Evolutionary conservation across 2,888 invertebrate genomes (phyloP).

Genomic region (Hyles lineata): DNA sequence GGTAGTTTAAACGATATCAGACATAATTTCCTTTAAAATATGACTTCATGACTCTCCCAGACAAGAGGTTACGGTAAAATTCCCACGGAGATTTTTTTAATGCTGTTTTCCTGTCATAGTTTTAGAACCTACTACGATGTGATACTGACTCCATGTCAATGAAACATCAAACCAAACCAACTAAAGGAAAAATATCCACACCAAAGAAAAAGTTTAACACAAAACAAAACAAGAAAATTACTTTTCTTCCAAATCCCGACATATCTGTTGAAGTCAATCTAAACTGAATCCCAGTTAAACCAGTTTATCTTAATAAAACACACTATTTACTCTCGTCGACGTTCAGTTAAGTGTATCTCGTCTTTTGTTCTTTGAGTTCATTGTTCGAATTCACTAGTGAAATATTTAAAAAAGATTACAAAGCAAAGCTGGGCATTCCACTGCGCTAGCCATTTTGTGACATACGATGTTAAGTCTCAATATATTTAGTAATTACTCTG

Average conservation of each 20-base stretch:
- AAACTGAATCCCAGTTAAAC: background rate
- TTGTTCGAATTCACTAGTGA: background rate
- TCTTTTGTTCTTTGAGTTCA: background rate
- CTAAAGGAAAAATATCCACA: background rate
- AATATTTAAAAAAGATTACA: too few species aligned
- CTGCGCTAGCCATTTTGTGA: too few species aligned
- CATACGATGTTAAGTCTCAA: too few species aligned
- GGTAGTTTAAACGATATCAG: too few species aligned
- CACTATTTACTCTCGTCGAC: constrained; percentile 13
- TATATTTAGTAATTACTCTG: too few species aligned
- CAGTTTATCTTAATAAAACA: constrained; percentile 22
- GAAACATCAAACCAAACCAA: background rate
- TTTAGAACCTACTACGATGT: background rate
- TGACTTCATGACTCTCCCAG: too few species aligned
- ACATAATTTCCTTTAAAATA: too few species aligned
- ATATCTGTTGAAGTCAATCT: constrained; percentile 12
- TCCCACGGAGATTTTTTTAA: too few species aligned
- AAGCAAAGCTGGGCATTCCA: too few species aligned
- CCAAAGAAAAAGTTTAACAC: constrained; percentile 6
- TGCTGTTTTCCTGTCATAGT: too few species aligned
- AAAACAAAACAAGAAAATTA: constrained; percentile 2
- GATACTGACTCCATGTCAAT: background rate
- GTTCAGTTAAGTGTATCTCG: background rate
- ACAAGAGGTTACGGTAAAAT: too few species aligned
- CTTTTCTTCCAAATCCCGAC: constrained; percentile 7